phyloP scores from a whole-genome alignment of 2,888 invertebrate genomes.

The Aphrophora alni region DNA sequence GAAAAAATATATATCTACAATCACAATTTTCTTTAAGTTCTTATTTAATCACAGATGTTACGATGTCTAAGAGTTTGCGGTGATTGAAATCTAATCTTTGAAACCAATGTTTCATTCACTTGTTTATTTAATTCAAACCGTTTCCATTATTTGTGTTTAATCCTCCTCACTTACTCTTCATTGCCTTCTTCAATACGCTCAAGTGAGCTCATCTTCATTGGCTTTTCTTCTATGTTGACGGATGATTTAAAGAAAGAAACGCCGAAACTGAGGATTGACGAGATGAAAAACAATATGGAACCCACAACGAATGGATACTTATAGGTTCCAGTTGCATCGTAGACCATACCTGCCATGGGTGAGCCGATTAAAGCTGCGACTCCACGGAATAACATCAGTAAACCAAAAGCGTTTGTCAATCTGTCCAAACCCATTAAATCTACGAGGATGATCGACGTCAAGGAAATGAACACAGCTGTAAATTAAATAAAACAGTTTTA shows the following conservation, averaged over 20 bases:
- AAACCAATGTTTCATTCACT: too few species aligned
- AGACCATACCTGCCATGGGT: constrained; percentile 84
- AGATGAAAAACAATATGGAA: constrained; percentile 81
- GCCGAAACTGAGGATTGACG: constrained; percentile 83
- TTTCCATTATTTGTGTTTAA: constrained; percentile 70
- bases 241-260: constrained; percentile 72
- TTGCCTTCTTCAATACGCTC: constrained; percentile 78
- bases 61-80: too few species aligned
- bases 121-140: too few species aligned
- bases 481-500: constrained; percentile 43
- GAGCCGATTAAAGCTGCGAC: constrained; percentile 88
- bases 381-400: constrained; percentile 92
- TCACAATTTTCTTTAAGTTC: too few species aligned
- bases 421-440: constrained; percentile 93
- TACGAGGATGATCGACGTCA: constrained; percentile 96
- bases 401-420: constrained; percentile 94
- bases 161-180: constrained; percentile 76
- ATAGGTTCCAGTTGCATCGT: constrained; percentile 83
- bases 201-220: constrained; percentile 71
- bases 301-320: constrained; percentile 91
- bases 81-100: too few species aligned
- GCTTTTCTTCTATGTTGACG: constrained; percentile 62
- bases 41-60: too few species aligned
- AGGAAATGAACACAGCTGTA: constrained; percentile 91
- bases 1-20: too few species aligned